Evolutionary conservation across 2,888 invertebrate species (phyloP).

Genomic region (Eristalis arbustorum): DNA sequence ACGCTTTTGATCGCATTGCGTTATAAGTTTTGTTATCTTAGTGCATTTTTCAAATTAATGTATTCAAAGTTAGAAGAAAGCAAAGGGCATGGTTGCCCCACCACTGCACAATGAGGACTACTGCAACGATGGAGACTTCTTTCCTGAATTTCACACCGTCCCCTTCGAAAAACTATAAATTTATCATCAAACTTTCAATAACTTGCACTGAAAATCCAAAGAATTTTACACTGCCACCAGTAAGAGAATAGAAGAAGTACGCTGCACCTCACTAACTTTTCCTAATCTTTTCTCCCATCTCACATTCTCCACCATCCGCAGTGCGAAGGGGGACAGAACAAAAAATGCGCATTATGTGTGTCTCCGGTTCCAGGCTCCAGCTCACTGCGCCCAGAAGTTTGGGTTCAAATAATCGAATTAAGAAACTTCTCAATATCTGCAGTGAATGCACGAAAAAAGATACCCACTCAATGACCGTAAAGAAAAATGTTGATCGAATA

Average conservation of each 20-base stretch:
- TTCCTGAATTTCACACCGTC: slow-evolving; percentile 40
- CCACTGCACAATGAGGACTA: not conserved
- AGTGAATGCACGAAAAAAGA: slow-evolving; percentile 35
- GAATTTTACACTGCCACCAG: slow-evolving; percentile 23
- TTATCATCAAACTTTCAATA: slow-evolving; percentile 71
- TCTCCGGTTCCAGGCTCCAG: slow-evolving; percentile 18
- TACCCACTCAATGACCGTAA: slow-evolving; percentile 5
- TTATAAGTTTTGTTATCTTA: slow-evolving; percentile 63
- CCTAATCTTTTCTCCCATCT: slow-evolving; percentile 41
- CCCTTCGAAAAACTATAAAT: slow-evolving; percentile 66
- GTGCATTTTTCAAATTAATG: slow-evolving; percentile 68
- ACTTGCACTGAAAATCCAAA: slow-evolving; percentile 49
- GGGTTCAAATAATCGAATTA: slow-evolving; percentile 66
- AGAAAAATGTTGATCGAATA: slow-evolving; percentile 24
- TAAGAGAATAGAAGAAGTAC: slow-evolving; percentile 9
- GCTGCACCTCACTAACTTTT: slow-evolving; percentile 56
- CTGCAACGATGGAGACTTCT: slow-evolving; percentile 13
- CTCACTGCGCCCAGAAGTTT: slow-evolving; percentile 60
- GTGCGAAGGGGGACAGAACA: not conserved
- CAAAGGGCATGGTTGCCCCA: not conserved
- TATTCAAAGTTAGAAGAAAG: slow-evolving; percentile 47
- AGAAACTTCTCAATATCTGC: slow-evolving; percentile 61
- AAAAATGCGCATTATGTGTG: slow-evolving; percentile 20
- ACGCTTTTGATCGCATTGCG: slow-evolving; percentile 56
- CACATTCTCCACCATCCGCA: not conserved